phyloP scores from a whole-genome alignment of 2,888 invertebrate genomes.

The Caenorhabditis drosophilae region DNA sequence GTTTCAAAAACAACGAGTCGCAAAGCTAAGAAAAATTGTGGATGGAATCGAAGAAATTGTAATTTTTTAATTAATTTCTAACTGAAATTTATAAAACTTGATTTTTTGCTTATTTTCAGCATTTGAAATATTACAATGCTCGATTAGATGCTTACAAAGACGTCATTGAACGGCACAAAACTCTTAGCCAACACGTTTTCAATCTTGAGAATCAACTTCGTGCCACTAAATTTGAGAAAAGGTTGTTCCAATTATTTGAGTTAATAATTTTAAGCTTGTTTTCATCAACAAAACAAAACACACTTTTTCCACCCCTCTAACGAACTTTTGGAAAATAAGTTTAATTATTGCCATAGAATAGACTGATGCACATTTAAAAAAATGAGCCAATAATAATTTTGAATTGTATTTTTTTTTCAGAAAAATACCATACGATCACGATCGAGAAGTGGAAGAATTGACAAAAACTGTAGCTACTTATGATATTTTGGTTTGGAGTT shows the following conservation, averaged over 20 bases:
- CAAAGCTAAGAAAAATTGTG: slow-evolving; percentile 16
- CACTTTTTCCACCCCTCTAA: no score
- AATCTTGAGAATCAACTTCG: slow-evolving; percentile 10
- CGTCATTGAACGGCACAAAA: neutral
- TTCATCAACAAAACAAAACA: neutral
- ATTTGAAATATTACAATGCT: slow-evolving; percentile 5
- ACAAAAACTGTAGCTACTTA: slow-evolving; percentile 12
- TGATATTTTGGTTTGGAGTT: slow-evolving; percentile 4
- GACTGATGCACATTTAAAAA: slow-evolving; percentile 2
- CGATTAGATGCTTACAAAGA: slow-evolving; percentile 3
- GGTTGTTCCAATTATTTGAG: slow-evolving; percentile 4
- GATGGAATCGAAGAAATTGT: slow-evolving; percentile 7
- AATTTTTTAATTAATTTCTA: neutral
- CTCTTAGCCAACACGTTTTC: neutral
- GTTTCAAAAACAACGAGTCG: slow-evolving; percentile 29
- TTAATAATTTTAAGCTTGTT: neutral
- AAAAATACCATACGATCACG: slow-evolving; percentile 19
- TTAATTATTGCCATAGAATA: no score
- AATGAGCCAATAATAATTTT: neutral
- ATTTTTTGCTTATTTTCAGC: slow-evolving; percentile 12
- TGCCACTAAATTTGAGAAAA: slow-evolving; percentile 9
- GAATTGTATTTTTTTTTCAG: slow-evolving; percentile 2
- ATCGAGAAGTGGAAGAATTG: slow-evolving; percentile 6
- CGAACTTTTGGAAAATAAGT: no score
- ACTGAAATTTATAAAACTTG: slow-evolving; percentile 2